Percentiles rank a stretch among this genome's conserved stretches.
Evolutionary conservation across 2,888 invertebrate species (phyloP).

Genomic region (Caenorhabditis uteleia): DNA sequence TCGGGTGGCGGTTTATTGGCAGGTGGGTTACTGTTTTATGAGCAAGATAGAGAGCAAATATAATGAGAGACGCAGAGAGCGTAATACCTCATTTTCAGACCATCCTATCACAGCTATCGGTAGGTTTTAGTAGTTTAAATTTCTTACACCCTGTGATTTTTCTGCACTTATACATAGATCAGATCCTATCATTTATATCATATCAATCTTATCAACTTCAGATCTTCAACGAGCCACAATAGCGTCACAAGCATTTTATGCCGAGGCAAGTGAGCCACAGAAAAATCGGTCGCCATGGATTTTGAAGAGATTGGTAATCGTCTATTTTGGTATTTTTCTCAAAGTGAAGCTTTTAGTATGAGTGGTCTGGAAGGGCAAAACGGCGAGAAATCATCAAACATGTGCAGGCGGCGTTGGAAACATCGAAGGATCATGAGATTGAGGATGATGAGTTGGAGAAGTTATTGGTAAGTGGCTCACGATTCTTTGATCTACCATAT

Average conservation of each 20-base stretch:
- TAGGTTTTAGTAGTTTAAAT: too few species aligned
- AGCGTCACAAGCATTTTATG: constrained; percentile 68
- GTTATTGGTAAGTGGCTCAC: constrained; percentile 50
- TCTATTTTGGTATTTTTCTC: not conserved
- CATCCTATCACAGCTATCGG: constrained; percentile 21
- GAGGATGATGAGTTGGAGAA: constrained; percentile 66
- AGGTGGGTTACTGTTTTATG: constrained; percentile 43
- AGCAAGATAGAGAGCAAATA: not conserved
- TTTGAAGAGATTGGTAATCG: constrained; percentile 62
- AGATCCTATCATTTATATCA: too few species aligned
- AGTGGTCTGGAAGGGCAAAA: constrained; percentile 73
- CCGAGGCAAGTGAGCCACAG: constrained; percentile 57
- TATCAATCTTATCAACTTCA: constrained; percentile 29
- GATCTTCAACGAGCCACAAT: constrained; percentile 69
- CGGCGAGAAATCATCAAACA: constrained; percentile 68
- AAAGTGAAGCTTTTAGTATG: constrained; percentile 70
- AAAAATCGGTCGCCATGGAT: constrained; percentile 68
- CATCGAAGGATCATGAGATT: constrained; percentile 60
- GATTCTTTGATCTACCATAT: not conserved
- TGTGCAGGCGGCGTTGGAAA: constrained; percentile 65
- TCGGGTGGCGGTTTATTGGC: constrained; percentile 68
- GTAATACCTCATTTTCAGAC: constrained; percentile 12
- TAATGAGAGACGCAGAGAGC: not conserved
- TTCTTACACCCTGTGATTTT: too few species aligned
- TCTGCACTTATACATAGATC: not conserved